phyloP scores from a whole-genome alignment of 2,888 invertebrate species.

The Mimumesa dahlbomi region DNA sequence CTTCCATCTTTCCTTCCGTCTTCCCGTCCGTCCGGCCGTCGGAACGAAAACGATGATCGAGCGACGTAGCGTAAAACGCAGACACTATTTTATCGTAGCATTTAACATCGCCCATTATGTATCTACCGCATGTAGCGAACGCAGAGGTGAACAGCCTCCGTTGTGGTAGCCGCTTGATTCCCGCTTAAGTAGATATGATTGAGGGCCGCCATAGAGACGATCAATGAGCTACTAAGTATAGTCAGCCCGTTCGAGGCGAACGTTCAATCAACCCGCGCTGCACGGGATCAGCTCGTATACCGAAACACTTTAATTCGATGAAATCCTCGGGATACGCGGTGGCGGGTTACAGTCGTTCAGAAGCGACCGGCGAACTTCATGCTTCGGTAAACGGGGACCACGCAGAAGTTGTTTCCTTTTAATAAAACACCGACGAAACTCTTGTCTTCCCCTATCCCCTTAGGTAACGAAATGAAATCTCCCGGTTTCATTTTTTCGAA shows the following conservation, averaged over 20 bases:
- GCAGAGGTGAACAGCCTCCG: slow-evolving; percentile 68
- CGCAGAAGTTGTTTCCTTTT: slow-evolving; percentile 20
- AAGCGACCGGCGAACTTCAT: slow-evolving; percentile 37
- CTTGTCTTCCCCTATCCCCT: no score
- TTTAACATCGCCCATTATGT: slow-evolving; percentile 51
- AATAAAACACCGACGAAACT: slow-evolving; percentile 8
- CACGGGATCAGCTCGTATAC: slow-evolving; percentile 56
- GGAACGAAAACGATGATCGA: slow-evolving; percentile 24
- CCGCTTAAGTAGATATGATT: slow-evolving; percentile 70
- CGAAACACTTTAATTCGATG: slow-evolving; percentile 68
- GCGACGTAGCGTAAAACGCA: slow-evolving; percentile 35
- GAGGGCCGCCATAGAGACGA: slow-evolving; percentile 68
- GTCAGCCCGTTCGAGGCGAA: slow-evolving; percentile 50
- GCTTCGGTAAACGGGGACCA: slow-evolving; percentile 40
- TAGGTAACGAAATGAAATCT: no score
- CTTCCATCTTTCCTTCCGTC: no score
- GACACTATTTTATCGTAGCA: slow-evolving; percentile 44
- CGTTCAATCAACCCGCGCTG: slow-evolving; percentile 61
- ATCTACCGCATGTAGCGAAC: slow-evolving; percentile 32
- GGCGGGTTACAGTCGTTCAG: slow-evolving; percentile 23
- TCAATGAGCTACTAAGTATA: slow-evolving; percentile 69
- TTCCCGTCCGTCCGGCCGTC: no score
- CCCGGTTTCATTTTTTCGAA: no score
- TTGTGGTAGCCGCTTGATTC: slow-evolving; percentile 64
- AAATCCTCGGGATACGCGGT: slow-evolving; percentile 39